Evolutionary conservation across 2,797 vertebrate genomes (phyloP), one percentile per base, ranked within the genome.

Genomic region (Acanthopagrus latus): DNA sequence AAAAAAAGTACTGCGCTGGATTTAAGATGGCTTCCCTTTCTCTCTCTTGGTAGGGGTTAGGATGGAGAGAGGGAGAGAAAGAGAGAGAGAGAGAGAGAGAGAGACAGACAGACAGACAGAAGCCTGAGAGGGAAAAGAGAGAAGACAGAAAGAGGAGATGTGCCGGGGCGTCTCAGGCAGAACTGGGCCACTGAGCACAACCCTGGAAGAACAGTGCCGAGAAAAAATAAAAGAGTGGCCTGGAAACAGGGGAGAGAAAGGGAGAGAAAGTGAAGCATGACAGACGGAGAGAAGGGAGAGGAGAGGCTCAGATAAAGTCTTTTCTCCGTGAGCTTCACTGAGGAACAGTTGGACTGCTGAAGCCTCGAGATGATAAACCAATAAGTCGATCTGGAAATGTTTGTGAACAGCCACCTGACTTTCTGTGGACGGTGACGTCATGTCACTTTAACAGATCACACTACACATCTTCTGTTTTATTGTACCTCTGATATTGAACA

Each of bases 131-230:
- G 57, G 41, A 69, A 0, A 20, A 21, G 18, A 59, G 67, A 78
- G 51, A 76, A 84, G 84, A 79, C 47, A 76, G 74, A 87, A 77
- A 70, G 63, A 80, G 68, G 73, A 89, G 74, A 88, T 76, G 74
- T 78, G 78, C 84, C 13, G 51, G 66, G 77, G 81, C 66, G 46
- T 89, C 85, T 90, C 66, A 86, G 86, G 79, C 79, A 92, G 85
- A 94, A 92, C 83, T 93, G 88, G 90, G 92, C 89, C 91, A 92
- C 81, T 78, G 90, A 92, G 87, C 79, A 86, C 80, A 89, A 89
- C 80, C 87, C 85, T 86, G 84, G 76, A 86, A 86, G 76, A 91
- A 88, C 78, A 83, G 66, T 82, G 65, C 67, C 56, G 51, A 65
- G 12, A 74, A 83, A 75, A 78, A 72, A 86, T 29, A 83, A 65